phyloP scores from a whole-genome alignment of 2,888 invertebrate species.

The Macrostomum cliftonense region DNA sequence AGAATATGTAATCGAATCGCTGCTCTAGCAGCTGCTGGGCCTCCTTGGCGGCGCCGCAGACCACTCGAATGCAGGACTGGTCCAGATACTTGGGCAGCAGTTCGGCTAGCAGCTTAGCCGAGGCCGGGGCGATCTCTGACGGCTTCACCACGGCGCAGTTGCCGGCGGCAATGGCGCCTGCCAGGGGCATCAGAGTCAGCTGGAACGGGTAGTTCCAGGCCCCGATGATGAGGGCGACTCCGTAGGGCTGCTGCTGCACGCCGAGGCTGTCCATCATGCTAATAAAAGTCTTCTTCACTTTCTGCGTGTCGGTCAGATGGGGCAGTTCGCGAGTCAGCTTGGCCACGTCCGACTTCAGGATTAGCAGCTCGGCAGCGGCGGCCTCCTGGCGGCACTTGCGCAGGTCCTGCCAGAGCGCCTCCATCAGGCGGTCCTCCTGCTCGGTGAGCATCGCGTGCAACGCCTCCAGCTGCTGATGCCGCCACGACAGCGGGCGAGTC shows the following conservation, averaged over 20 bases:
- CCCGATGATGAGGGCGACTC: conserved; percentile 60
- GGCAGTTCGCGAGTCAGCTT: too few relatives aligned
- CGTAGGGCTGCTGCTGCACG: conserved; percentile 61
- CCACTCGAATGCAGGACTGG: conserved; percentile 50
- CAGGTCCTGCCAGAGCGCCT: conserved; percentile 56
- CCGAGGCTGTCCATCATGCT: conserved; percentile 34
- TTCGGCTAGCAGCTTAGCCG: conserved; percentile 53
- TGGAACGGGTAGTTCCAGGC: conserved; percentile 95
- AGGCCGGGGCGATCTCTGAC: conserved; percentile 61
- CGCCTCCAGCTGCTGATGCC: conserved; percentile 55
- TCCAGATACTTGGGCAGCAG: conserved; percentile 70
- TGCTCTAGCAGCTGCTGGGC: conserved; percentile 59
- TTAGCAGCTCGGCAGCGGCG: too few relatives aligned
- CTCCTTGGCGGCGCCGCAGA: conserved; percentile 63
- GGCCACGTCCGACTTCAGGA: too few relatives aligned
- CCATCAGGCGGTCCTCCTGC: conserved; percentile 50
- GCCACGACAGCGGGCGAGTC: conserved; percentile 56
- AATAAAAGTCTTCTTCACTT: conserved; percentile 7
- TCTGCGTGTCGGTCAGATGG: too few relatives aligned
- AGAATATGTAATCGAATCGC: conserved; percentile 86
- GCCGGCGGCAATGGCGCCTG: conserved; percentile 64
- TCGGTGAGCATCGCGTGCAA: conserved; percentile 57
- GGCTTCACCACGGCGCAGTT: conserved; percentile 74
- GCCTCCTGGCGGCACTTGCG: conserved; percentile 38
- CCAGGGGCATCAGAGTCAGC: conserved; percentile 54